phyloP scores from a whole-genome alignment of 64 coral and sea anemone genomes.

The Actinia tenebrosa region DNA sequence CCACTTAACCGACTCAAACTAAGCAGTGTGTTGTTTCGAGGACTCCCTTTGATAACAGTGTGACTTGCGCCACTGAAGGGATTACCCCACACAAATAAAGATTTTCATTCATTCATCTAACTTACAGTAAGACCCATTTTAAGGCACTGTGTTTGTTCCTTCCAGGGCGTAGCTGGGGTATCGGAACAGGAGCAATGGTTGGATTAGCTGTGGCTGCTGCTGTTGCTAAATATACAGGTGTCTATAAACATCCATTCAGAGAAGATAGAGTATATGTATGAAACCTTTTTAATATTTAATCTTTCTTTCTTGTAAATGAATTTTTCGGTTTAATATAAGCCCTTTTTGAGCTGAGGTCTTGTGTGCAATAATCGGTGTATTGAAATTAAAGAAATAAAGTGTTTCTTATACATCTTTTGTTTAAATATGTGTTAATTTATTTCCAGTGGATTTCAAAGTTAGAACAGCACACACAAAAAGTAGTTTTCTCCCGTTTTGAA shows the following conservation, averaged over 20 bases:
- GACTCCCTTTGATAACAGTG: too few relatives aligned
- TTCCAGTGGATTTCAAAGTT: too few relatives aligned
- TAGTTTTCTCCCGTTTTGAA: too few relatives aligned
- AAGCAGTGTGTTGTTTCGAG: too few relatives aligned
- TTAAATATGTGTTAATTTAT: neutral
- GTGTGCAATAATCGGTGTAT: neutral
- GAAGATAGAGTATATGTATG: constrained; percentile 79
- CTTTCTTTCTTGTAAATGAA: constrained; percentile 3
- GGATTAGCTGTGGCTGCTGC: constrained; percentile 55
- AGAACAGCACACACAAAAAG: too few relatives aligned
- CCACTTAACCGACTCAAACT: too few relatives aligned
- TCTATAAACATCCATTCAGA: constrained; percentile 89
- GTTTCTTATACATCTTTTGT: neutral
- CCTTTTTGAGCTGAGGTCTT: neutral
- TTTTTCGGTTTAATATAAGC: neutral
- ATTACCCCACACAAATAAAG: too few relatives aligned
- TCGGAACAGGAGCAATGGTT: constrained; percentile 54
- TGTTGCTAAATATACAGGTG: constrained; percentile 86
- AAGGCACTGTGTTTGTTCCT: neutral
- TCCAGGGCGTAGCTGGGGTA: constrained; percentile 63
- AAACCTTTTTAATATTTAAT: constrained; percentile 4
- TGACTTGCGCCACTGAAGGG: too few relatives aligned
- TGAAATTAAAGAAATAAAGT: neutral
- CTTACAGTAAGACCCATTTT: neutral
- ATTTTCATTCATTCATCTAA: neutral